A percentile compares a stretch with the other conserved stretches of the same genome.
phyloP scores from a whole-genome alignment of 2,113 vertebrate species.

The Casuarius casuarius region DNA sequence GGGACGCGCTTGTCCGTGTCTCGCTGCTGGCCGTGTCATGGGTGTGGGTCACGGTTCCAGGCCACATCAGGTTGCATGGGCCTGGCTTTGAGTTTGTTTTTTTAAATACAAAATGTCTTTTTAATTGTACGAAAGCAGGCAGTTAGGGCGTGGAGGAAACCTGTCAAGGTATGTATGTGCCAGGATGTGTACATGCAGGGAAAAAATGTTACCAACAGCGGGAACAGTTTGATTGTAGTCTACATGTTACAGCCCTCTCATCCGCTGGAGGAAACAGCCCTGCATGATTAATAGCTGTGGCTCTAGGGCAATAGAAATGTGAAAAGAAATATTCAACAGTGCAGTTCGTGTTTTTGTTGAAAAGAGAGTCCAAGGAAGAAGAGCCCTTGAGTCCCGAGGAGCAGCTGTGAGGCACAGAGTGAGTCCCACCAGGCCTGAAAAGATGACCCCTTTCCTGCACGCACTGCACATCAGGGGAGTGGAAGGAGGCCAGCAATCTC shows the following conservation, averaged over 20 bases:
- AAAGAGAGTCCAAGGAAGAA: neutral
- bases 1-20: fast-evolving
- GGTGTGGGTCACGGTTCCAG: fast-evolving
- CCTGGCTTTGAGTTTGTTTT: neutral
- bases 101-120: neutral
- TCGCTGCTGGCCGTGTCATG: fast-evolving
- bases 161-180: fast-evolving
- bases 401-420: neutral
- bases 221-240: neutral
- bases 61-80: fast-evolving
- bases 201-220: fast-evolving
- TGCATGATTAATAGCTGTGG: fast-evolving
- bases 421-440: neutral
- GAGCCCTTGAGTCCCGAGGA: neutral
- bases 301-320: fast-evolving
- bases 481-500: neutral
- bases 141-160: neutral
- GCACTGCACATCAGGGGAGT: fast-evolving
- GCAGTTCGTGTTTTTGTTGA: fast-evolving
- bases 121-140: fast-evolving
- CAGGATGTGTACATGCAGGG: fast-evolving
- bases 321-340: neutral
- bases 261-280: neutral
- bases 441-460: fast-evolving
- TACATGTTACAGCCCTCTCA: neutral